Conservation (phyloP, 2,888 invertebrate genomes). For the Oxyteleia sp. region DNA sequence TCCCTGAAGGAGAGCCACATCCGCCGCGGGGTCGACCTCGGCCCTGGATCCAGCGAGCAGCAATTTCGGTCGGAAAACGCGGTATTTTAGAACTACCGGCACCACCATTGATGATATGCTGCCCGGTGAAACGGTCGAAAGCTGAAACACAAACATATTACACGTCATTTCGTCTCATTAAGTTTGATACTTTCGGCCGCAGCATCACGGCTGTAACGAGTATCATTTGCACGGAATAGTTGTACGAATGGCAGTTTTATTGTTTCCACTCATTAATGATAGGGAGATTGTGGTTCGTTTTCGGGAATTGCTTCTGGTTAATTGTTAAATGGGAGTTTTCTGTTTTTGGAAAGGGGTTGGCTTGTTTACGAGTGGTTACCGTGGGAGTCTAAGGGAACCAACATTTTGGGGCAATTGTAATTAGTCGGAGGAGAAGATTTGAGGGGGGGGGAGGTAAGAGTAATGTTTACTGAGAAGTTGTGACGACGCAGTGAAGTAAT, state of each 20-base stretch:
- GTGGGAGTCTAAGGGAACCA: too few species aligned
- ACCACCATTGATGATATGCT: conserved; percentile 84
- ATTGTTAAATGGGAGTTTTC: not conserved
- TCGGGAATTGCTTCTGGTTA: not conserved
- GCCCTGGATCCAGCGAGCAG: conserved; percentile 90
- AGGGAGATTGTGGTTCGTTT: not conserved
- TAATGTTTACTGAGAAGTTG: too few species aligned
- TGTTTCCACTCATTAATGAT: not conserved
- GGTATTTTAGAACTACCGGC: conserved; percentile 84
- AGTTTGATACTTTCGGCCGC: conserved; percentile 19
- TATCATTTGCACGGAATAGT: conserved; percentile 19
- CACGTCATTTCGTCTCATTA: conserved; percentile 56
- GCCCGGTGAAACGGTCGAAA: conserved; percentile 84
- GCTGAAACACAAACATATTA: conserved; percentile 77
- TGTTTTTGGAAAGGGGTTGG: too few species aligned
- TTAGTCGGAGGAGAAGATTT: too few species aligned
- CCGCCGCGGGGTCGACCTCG: conserved; percentile 89
- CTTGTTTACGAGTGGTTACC: too few species aligned
- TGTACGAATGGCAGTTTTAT: not conserved
- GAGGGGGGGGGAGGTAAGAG: too few species aligned
- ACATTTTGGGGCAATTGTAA: too few species aligned
- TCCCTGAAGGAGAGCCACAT: conserved; percentile 89
- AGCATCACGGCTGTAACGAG: conserved; percentile 23
- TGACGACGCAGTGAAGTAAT: too few species aligned
- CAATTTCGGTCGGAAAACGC: conserved; percentile 87